A percentile compares a stretch with the other conserved stretches of the same genome.
Conservation (phyloP, 1,140 invertebrate species). For the Arctopsyche grandis region DNA sequence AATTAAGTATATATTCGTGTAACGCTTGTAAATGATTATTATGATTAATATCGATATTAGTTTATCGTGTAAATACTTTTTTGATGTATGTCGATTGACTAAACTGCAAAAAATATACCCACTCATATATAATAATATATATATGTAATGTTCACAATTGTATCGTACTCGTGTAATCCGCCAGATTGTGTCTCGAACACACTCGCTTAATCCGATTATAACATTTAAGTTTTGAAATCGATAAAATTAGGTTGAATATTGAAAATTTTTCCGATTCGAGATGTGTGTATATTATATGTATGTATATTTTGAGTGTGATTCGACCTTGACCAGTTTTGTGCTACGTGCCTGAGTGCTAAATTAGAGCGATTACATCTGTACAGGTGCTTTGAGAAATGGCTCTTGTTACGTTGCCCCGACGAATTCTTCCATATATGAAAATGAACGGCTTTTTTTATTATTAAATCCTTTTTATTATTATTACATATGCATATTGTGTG, state of each 20-base stretch:
- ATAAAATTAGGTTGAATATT: too few relatives aligned
- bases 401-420: background rate
- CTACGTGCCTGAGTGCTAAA: background rate
- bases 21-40: too few relatives aligned
- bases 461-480: background rate
- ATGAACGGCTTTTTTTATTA: too few relatives aligned
- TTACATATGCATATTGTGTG: background rate
- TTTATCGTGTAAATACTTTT: background rate
- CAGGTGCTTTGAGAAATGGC: constrained; percentile 3
- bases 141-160: background rate
- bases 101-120: background rate
- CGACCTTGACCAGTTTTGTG: constrained; percentile 24
- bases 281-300: too few relatives aligned
- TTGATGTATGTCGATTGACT: background rate
- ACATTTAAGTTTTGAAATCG: background rate
- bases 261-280: too few relatives aligned
- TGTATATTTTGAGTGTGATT: constrained; percentile 5
- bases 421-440: too few relatives aligned
- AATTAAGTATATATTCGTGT: too few relatives aligned
- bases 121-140: background rate
- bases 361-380: constrained; percentile 20
- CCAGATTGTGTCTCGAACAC: background rate
- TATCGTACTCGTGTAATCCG: background rate
- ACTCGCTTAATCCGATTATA: background rate
- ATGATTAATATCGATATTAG: too few relatives aligned